Percentiles rank a stretch among this genome's conserved stretches.
Conservation (phyloP, 2,888 invertebrate species). For the Pandemis corylana region DNA sequence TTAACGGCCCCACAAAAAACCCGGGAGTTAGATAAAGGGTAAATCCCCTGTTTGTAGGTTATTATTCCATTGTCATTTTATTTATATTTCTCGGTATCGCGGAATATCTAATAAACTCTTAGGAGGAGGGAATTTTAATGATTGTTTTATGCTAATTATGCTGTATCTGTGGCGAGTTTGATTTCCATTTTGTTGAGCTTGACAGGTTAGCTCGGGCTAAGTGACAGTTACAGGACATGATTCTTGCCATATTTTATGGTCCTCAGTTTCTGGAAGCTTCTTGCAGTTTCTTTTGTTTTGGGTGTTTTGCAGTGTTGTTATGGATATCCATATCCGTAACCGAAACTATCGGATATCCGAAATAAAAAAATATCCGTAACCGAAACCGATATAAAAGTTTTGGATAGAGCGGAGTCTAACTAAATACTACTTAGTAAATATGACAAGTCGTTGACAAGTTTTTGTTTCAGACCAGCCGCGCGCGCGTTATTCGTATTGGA, state of each 20-base stretch:
- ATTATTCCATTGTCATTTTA: conserved; percentile 81
- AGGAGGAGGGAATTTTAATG: conserved; percentile 75
- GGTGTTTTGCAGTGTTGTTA: no score
- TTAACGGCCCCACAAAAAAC: conserved; percentile 38
- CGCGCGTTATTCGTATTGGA: no score
- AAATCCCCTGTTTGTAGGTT: conserved; percentile 65
- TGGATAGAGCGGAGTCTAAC: no score
- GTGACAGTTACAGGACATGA: background rate
- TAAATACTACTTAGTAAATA: no score
- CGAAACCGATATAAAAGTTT: no score
- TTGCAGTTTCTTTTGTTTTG: no score
- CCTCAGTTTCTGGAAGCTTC: no score
- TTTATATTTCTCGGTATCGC: conserved; percentile 79
- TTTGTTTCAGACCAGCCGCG: no score
- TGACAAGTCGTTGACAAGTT: no score
- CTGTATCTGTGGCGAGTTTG: conserved; percentile 56
- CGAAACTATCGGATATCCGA: no score
- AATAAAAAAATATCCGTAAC: no score
- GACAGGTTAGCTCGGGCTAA: conserved; percentile 28
- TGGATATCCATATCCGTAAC: no score
- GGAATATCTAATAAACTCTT: conserved; percentile 78
- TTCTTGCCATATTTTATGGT: background rate
- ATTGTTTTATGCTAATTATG: conserved; percentile 78
- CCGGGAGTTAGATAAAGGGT: conserved; percentile 27
- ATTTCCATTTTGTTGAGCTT: conserved; percentile 26